These are phyloP conservation scores for Lepas anatifera DNA, from an alignment of 2,888 invertebrate genomes.

Conservation along the genomic window DNA sequence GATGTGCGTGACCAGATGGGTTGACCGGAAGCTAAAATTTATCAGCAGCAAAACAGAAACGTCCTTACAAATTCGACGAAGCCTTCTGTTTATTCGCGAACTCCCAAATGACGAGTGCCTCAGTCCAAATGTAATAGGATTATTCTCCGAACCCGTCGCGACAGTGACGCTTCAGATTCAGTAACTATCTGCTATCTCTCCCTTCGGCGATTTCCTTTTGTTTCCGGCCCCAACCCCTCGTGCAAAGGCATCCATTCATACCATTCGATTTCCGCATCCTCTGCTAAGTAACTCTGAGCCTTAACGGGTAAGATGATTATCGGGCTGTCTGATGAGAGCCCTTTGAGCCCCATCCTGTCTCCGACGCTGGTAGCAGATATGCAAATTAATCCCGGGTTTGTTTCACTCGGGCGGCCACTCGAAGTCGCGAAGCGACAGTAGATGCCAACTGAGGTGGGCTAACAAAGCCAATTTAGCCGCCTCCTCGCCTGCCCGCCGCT, in stretches of 20 bases:
- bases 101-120: neutral
- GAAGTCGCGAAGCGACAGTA: neutral
- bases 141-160: neutral
- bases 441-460: conserved; percentile 3
- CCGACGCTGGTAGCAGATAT: neutral
- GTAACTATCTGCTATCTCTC: neutral
- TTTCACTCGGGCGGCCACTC: conserved; percentile 1
- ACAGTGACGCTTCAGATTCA: neutral
- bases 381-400: conserved; percentile 5
- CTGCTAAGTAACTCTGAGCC: neutral
- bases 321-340: neutral
- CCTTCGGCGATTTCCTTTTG: conserved; percentile 11
- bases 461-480: conserved; percentile 1
- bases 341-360: neutral
- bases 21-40: too few relatives aligned
- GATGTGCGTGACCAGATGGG: too few relatives aligned
- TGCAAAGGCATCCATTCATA: neutral
- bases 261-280: neutral
- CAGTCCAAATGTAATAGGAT: neutral
- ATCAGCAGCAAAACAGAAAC: too few relatives aligned
- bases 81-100: neutral
- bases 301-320: conserved; percentile 6
- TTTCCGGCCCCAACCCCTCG: neutral
- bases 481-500: neutral
- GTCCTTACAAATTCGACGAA: too few relatives aligned